Conservation (phyloP, 2,113 vertebrate genomes). For the Indicator maculatus region DNA sequence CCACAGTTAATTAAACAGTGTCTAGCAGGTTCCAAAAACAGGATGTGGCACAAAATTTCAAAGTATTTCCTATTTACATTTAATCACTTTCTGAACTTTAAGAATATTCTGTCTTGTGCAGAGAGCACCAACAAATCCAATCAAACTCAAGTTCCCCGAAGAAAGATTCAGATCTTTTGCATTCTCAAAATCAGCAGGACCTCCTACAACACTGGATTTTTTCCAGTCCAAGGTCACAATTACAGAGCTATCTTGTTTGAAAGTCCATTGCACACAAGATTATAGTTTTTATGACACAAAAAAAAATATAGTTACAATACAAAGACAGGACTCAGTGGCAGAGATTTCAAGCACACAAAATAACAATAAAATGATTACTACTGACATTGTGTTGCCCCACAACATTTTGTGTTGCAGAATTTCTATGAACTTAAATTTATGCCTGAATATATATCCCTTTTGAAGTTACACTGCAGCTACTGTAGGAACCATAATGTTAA, state of each 20-base stretch:
- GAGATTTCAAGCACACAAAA: not conserved
- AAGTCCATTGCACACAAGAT: not conserved
- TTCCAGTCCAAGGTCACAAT: not conserved
- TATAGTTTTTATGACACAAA: not conserved
- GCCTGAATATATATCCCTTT: not conserved
- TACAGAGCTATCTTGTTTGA: not conserved
- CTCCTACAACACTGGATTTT: not conserved
- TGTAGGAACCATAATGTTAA: not conserved
- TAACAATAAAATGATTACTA: not conserved
- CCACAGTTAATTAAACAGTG: not conserved
- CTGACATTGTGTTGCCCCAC: not conserved
- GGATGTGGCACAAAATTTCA: not conserved
- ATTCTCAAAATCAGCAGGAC: not conserved
- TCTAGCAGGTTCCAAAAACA: not conserved
- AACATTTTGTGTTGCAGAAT: not conserved
- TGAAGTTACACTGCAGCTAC: not conserved
- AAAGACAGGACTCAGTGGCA: not conserved
- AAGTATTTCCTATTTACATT: not conserved
- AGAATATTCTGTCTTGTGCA: not conserved
- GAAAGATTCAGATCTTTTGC: not conserved
- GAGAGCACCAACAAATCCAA: not conserved
- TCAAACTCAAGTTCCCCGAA: not conserved
- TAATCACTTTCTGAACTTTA: not conserved
- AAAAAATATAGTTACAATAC: not conserved
- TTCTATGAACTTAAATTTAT: slow-evolving; percentile 6